phyloP scores from a whole-genome alignment of 2,797 vertebrate genomes.

The Lepus townsendii region DNA sequence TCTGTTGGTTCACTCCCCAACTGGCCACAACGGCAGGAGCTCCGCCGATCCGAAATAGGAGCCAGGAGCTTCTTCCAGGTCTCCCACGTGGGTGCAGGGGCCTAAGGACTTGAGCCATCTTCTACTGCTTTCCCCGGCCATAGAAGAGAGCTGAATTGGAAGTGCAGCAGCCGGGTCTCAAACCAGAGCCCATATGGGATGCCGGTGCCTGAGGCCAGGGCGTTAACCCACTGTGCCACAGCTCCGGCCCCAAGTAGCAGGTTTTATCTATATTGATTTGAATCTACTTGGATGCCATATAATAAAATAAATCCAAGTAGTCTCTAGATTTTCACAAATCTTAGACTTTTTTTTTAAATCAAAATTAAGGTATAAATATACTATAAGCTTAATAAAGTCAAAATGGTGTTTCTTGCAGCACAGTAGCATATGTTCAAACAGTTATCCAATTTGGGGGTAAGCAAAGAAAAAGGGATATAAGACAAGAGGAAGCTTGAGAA shows the following conservation, averaged over 20 bases:
- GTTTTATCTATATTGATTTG: background rate
- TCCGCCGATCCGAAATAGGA: too few relatives aligned
- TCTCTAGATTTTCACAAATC: background rate
- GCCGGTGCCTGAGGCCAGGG: too few relatives aligned
- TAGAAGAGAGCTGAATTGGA: too few relatives aligned
- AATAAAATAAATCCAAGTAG: background rate
- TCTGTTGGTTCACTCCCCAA: too few relatives aligned
- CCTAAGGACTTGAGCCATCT: too few relatives aligned
- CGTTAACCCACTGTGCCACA: too few relatives aligned
- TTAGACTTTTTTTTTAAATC: background rate
- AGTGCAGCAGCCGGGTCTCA: too few relatives aligned
- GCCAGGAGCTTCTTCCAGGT: too few relatives aligned
- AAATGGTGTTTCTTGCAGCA: background rate
- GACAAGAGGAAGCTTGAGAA: background rate
- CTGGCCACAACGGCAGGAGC: too few relatives aligned
- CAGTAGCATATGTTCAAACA: background rate
- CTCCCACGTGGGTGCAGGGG: too few relatives aligned
- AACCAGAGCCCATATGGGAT: too few relatives aligned
- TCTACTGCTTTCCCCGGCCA: too few relatives aligned
- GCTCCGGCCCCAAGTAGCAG: background rate
- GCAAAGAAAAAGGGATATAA: background rate
- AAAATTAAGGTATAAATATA: background rate
- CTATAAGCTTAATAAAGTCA: background rate
- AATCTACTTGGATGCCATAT: background rate
- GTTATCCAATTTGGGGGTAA: background rate